Base-by-base conservation (phyloP, 2,797 vertebrate genomes). In the Pantherophis alleghaniensis region DNA sequence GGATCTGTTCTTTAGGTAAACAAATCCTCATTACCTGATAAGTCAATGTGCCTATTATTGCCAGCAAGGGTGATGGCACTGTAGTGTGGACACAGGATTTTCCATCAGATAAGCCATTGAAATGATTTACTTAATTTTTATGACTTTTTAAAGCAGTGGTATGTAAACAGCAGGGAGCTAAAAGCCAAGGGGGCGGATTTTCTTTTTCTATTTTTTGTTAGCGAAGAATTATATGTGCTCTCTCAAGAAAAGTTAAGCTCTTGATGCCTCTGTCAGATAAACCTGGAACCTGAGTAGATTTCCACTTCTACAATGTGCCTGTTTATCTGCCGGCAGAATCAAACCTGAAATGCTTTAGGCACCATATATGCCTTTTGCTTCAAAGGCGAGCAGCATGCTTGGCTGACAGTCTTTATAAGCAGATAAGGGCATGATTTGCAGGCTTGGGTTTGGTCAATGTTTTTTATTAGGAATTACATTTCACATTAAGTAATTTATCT, bases 371-470 rank as follows among this genome's bases (percentile, higher is more conserved):
- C 95, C 88, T 86, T 95, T 88, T 90, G 93, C 47, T 96, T 96
- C 96, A 94, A 96, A 97, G 92, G 79, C 91, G 22, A 57, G 63
- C 91, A 96, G 95, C 89, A 51, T 95, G 93, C 88, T 90, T 95
- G 95, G 91, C 93, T 95, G 94, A 95, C 95, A 96, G 96, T 95
- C 95, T 95, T 95, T 95, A 91, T 95, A 10, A 1, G 57, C 42
- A 95, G 96, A 95, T 96, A 96, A 96, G 97, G 96, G 94, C 91
- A 83, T 93, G 91, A 93, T 96, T 97, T 94, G 53, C 93, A 93
- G 90, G 94, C 95, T 94, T 96, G 95, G 94, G 92, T 88, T 94
- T 79, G 91, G 92, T 95, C 96, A 96, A 96, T 93, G 94, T 94
- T 96, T 94, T 96, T 96, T 95, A 94, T 94, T 95, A 95, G 69